These are phyloP conservation scores for Chamaetylas fuelleborni DNA, from an alignment of 2,113 vertebrate species.

Conservation along the genomic window DNA sequence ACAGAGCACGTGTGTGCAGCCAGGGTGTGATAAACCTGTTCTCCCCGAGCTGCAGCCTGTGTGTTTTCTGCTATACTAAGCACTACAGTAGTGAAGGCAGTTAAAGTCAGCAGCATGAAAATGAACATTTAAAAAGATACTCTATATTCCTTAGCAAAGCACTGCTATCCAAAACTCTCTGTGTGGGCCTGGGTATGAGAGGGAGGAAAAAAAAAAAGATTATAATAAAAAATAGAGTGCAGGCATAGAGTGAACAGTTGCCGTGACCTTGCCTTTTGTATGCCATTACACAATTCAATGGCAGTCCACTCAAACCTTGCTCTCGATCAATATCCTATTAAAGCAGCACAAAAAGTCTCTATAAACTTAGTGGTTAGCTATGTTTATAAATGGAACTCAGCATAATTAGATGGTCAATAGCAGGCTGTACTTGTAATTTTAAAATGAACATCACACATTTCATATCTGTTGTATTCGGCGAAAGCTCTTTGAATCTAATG, in stretches of 20 bases:
- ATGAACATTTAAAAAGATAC: conserved; percentile 61
- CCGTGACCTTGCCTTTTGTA: conserved; percentile 92
- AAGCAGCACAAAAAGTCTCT: conserved; percentile 91
- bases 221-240: conserved; percentile 75
- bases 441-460: conserved; percentile 78
- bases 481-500: conserved; percentile 22
- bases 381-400: conserved; percentile 91
- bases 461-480: conserved; percentile 58
- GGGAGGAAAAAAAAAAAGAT: conserved; percentile 50
- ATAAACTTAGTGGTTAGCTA: conserved; percentile 89
- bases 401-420: conserved; percentile 90
- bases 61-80: conserved; percentile 42
- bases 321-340: conserved; percentile 99
- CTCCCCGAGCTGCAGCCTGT: neutral
- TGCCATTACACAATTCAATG: conserved; percentile 94
- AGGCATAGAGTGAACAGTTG: conserved; percentile 65
- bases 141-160: conserved; percentile 50
- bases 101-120: conserved; percentile 50
- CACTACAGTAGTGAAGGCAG: neutral
- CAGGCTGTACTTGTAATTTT: conserved; percentile 80
- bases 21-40: neutral
- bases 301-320: conserved; percentile 92
- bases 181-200: conserved; percentile 53
- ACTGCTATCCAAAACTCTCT: conserved; percentile 31
- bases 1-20: neutral